Evolutionary conservation across 1,140 invertebrate genomes (phyloP).

Genomic region (Conus ventricosus): DNA sequence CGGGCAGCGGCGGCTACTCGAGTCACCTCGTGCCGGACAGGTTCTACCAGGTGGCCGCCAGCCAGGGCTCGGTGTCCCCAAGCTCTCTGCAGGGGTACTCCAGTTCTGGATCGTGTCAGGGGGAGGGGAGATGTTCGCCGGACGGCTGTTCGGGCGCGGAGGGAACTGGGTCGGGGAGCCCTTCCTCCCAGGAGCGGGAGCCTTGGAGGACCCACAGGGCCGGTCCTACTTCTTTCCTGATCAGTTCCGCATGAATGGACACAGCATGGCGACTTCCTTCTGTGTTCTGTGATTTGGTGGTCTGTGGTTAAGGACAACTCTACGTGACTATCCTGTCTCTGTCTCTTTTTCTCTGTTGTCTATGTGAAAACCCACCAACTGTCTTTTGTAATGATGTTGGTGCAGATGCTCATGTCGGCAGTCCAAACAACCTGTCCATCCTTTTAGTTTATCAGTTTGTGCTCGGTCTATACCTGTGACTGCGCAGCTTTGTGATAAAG

Average conservation of each 20-base stretch:
- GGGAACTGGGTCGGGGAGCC: not conserved
- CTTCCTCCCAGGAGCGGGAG: not conserved
- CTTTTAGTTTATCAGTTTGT: too few relatives aligned
- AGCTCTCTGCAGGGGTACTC: not conserved
- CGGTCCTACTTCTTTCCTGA: not conserved
- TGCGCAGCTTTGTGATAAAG: too few relatives aligned
- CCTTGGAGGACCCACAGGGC: not conserved
- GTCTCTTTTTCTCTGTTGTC: not conserved
- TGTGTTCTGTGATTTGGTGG: not conserved
- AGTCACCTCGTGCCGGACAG: not conserved
- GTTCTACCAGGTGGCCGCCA: slow-evolving; percentile 6
- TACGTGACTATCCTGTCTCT: too few relatives aligned
- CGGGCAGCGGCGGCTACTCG: too few relatives aligned
- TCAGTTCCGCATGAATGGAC: not conserved
- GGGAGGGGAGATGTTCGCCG: slow-evolving; percentile 2
- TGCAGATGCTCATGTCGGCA: not conserved
- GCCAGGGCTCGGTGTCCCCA: slow-evolving; percentile 17
- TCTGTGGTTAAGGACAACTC: not conserved
- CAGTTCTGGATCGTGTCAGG: not conserved
- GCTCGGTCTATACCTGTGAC: too few relatives aligned
- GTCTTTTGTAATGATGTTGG: not conserved
- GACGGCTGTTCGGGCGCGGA: not conserved
- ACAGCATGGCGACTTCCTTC: not conserved
- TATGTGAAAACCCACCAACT: not conserved
- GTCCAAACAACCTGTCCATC: too few relatives aligned